Conservation (phyloP, 2,113 vertebrate genomes). For the Paralichthys olivaceus region DNA sequence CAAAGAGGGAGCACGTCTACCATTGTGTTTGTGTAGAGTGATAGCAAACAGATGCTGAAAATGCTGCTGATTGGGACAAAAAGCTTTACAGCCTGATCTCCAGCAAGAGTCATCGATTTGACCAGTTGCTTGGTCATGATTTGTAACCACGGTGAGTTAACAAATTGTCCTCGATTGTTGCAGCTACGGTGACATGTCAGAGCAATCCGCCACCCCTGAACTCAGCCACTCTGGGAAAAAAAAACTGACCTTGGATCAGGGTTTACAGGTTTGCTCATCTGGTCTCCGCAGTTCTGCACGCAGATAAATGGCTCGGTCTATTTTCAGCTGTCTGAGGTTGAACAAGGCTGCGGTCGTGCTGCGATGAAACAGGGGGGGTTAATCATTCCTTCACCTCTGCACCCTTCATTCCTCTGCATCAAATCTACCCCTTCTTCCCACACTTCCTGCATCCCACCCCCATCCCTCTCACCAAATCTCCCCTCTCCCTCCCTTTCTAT, state of each 20-base stretch:
- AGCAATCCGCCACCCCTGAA: conserved; percentile 38
- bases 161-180: not conserved
- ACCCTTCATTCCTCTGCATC: conserved; percentile 30
- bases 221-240: conserved; percentile 4
- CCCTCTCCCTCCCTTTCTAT: not conserved
- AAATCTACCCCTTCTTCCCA: not conserved
- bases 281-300: conserved; percentile 12
- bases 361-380: conserved; percentile 37
- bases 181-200: not conserved
- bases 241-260: conserved; percentile 40
- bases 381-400: conserved; percentile 39
- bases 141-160: not conserved
- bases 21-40: too few species aligned
- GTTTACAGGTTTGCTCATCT: conserved; percentile 44
- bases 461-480: not conserved
- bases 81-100: not conserved
- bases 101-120: not conserved
- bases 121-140: not conserved
- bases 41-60: conserved; percentile 1
- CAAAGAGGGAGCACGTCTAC: not conserved
- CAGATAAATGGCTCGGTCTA: conserved; percentile 37
- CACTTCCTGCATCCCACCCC: not conserved
- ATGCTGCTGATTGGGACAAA: not conserved
- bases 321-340: conserved; percentile 41
- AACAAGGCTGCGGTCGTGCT: conserved; percentile 13